phyloP scores from a whole-genome alignment of 2,888 invertebrate species.

The Pilophorus perplexus region DNA sequence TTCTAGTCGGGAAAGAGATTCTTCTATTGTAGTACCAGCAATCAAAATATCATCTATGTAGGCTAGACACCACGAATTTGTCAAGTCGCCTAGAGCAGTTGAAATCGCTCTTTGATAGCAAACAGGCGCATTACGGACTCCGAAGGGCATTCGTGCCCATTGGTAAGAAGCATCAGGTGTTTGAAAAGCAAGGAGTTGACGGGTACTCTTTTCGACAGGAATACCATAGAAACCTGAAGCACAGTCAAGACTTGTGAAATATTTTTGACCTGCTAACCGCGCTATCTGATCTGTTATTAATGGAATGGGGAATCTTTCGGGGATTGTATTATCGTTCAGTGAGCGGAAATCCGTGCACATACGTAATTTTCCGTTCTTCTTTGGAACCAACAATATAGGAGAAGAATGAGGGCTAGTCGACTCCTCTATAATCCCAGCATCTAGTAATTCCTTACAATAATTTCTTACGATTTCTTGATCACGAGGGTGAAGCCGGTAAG shows the following conservation, averaged over 20 bases:
- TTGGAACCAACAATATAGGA: too few relatives aligned
- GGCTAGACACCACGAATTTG: too few relatives aligned
- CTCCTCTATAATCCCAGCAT: neutral
- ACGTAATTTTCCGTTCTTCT: too few relatives aligned
- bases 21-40: too few relatives aligned
- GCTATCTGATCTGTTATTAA: neutral
- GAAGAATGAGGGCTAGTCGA: neutral
- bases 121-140: neutral
- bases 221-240: neutral
- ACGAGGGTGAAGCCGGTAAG: neutral
- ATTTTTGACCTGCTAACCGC: neutral
- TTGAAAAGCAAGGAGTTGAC: neutral
- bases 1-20: too few relatives aligned
- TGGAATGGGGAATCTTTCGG: neutral
- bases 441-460: neutral
- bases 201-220: neutral
- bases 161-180: neutral
- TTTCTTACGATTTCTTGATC: neutral
- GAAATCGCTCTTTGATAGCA: neutral
- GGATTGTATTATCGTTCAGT: neutral
- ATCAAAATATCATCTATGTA: too few relatives aligned
- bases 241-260: neutral
- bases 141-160: neutral
- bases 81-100: too few relatives aligned
- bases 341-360: neutral